phyloP scores from a whole-genome alignment of 1,140 invertebrate species.

The Neuroterus valhalla region DNA sequence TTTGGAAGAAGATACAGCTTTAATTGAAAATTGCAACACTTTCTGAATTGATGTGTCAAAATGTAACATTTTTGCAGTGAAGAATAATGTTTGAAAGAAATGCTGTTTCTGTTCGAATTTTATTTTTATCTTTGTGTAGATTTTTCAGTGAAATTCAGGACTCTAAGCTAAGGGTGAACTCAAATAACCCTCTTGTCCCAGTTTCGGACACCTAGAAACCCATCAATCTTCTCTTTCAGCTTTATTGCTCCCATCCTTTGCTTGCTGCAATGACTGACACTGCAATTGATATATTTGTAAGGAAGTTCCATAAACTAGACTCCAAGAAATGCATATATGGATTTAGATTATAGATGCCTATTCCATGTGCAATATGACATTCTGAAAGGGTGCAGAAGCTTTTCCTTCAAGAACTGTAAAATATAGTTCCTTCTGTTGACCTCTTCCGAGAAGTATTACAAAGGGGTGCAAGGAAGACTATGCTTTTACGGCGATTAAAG shows the following conservation, averaged over 20 bases:
- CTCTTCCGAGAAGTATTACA: no score
- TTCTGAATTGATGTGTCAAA: background rate
- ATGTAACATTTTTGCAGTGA: conserved; percentile 2
- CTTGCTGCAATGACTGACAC: background rate
- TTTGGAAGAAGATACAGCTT: background rate
- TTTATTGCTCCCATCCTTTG: conserved; percentile 30
- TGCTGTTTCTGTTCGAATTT: background rate
- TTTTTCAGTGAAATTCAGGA: background rate
- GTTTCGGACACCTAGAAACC: conserved; percentile 27
- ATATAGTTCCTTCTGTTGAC: no score
- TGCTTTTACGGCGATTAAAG: no score
- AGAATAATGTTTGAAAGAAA: background rate
- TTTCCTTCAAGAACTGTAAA: no score
- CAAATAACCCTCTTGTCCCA: conserved; percentile 18
- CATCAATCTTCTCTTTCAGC: conserved; percentile 33
- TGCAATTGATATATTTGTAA: background rate
- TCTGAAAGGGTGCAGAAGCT: no score
- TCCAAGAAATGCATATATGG: background rate
- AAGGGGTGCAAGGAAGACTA: no score
- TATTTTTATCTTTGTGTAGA: background rate
- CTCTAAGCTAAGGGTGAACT: background rate
- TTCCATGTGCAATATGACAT: no score
- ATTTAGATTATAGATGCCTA: no score
- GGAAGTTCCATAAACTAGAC: background rate
- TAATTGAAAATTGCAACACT: background rate